Percentiles rank a stretch among this genome's conserved stretches.
Evolutionary conservation across 2,113 vertebrate genomes (phyloP).

Genomic region (Pluvialis apricaria): DNA sequence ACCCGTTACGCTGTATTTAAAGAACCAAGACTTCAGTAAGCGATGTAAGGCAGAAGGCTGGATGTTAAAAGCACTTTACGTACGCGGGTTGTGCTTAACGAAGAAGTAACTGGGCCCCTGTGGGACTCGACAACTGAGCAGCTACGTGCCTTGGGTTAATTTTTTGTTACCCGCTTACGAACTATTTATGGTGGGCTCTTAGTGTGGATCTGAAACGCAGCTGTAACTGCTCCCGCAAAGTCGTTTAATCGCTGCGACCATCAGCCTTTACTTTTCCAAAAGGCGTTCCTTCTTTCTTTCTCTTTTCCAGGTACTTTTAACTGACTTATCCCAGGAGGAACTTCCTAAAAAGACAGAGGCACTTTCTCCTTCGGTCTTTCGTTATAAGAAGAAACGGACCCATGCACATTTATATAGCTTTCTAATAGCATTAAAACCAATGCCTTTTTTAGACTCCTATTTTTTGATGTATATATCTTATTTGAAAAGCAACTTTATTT

Average conservation of each 20-base stretch:
- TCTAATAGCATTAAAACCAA: conserved; percentile 80
- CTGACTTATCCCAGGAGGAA: conserved; percentile 66
- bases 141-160: not conserved
- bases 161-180: not conserved
- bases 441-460: conserved; percentile 78
- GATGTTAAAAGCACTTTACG: not conserved
- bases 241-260: not conserved
- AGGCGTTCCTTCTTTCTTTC: not conserved
- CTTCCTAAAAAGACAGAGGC: conserved; percentile 63
- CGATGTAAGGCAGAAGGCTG: not conserved
- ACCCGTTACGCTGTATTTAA: not conserved
- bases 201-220: not conserved
- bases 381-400: conserved; percentile 62
- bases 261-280: not conserved
- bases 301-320: conserved; percentile 62
- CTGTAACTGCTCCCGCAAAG: not conserved
- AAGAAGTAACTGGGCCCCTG: too few species aligned
- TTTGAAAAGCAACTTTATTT: conserved; percentile 81
- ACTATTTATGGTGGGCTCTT: not conserved
- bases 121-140: not conserved
- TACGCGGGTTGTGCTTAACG: not conserved
- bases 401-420: conserved; percentile 74
- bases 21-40: too few species aligned
- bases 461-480: conserved; percentile 85
- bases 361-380: conserved; percentile 69